Evolutionary conservation across 2,113 vertebrate species (phyloP).

Genomic region (Talpa occidentalis): DNA sequence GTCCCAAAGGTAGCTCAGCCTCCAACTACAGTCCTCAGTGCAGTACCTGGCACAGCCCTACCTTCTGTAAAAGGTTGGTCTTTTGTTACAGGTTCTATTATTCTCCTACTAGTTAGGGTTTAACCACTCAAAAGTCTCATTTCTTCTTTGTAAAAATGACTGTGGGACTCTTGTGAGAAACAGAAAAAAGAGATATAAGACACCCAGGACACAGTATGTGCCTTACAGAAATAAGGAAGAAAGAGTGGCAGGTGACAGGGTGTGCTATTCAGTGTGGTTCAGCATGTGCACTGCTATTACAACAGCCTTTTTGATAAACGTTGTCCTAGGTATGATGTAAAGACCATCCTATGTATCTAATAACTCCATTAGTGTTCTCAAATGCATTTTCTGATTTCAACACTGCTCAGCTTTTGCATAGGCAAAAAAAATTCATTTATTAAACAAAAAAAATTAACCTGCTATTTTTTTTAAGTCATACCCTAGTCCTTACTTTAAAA

Average conservation of each 20-base stretch:
- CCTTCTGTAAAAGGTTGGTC: neutral
- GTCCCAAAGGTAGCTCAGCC: neutral
- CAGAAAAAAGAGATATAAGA: neutral
- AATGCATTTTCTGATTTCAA: neutral
- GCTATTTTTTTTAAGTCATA: neutral
- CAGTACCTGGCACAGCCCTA: too few relatives aligned
- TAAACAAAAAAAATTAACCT: neutral
- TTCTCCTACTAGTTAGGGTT: neutral
- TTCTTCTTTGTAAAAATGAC: neutral
- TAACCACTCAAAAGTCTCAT: neutral
- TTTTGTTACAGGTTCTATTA: neutral
- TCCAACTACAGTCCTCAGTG: neutral
- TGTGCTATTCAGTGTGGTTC: neutral
- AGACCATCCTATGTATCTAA: conserved; percentile 29
- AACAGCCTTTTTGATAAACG: neutral
- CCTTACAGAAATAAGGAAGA: neutral
- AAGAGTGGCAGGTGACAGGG: fast-evolving
- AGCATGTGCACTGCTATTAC: neutral
- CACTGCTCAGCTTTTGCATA: neutral
- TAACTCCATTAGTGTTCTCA: conserved; percentile 10
- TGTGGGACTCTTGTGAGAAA: neutral
- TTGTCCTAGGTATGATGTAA: neutral
- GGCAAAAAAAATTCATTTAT: neutral
- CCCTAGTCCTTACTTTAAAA: neutral
- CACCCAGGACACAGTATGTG: fast-evolving